Base-by-base conservation (phyloP, 1,140 invertebrate species). In the Meloidogyne floridensis region DNA sequence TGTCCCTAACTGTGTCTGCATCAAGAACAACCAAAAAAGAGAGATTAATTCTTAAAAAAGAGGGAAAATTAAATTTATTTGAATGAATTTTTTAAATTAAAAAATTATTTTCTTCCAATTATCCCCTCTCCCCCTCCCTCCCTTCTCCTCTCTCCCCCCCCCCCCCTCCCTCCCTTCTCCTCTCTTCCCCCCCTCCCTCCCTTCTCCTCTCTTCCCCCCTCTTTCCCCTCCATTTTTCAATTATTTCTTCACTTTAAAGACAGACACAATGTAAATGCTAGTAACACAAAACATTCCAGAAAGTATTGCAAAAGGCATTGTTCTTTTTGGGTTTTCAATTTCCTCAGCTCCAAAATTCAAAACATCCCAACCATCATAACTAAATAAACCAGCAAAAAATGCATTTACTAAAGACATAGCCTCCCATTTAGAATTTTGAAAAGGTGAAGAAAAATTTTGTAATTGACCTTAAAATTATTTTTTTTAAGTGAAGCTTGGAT, bases 301-400 rank as follows among this genome's bases (percentile, higher is more conserved):
- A 18, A 87, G 32, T 47, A 88, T 88, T 18, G 86, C 87, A 54
- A 87, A 80, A 10, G 85, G 82, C 83, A 87, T 87, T 15, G 87
- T 87, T 42, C 85, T 75, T 80, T 75, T 77, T 8, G 86, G 87
- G 75, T 88, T 86, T 18, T 85, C 82, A 42, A 87, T 47, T 77
- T 87, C 86, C 54, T 87, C 86, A 15, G 78, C 81, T n/a, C 86
- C 86, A 80, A 86, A 87, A 79, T 87, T 87, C 8, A 87, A 72
- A 43, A 86, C 83, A 77, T 87, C 85, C 86, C 86, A 86, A 11
- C 86, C 86, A 74, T 88, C 86, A 80, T 87, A 87, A 15, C 73
- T 70, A 75, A 87, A 87, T 13, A 87, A 73, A 11, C 85, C 83
- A 13, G 80, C 75, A 73, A 87, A 87, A 42, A 87, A 85, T 0